Base-by-base conservation (phyloP, 2,113 vertebrate genomes). In the Butorides virescens region DNA sequence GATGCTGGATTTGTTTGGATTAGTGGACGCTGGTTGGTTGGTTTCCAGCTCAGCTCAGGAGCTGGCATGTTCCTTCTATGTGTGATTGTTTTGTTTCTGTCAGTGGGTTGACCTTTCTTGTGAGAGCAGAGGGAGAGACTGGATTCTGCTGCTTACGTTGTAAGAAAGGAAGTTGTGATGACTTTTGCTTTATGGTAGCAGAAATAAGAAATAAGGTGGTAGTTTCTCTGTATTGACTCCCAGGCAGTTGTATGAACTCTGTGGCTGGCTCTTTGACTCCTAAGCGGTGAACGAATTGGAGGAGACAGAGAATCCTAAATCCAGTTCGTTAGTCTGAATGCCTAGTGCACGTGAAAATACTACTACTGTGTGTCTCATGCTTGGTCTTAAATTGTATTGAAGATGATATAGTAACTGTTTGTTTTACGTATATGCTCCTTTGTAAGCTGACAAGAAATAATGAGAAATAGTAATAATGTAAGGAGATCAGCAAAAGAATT, bases 1-100 rank as follows among this genome's bases (percentile, higher is more conserved):
- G 93, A 63, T 89, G 77, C 34, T 93, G 93, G 94, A 97, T 97
- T 97, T 96, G 91, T 96, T 97, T 96, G 96, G 92, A 95, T 97
- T 97, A 96, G 86, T 86, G 85, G 56, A 96, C 89, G 72, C 70
- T 78, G 79, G 61, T 88, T 97, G 97, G 83, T 96, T 97, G 91
- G 65, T 95, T 91, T 96, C 94, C 97, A 96, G 96, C 92, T 94
- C 61, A 30, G 82, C 61, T 90, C 74, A 62, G 65, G 67, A 95
- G 81, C 88, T 95, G 93, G 82, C 71, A 34, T n/a, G 58, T 91
- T 94, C 67, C 47, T 49, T 95, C 36, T 94, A 21, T 68, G 32
- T 92, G 72, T 67, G 92, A 82, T 91, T 87, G 89, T 79, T 88
- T 94, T 96, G 59, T 72, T 96, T 89, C 74, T 94, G 92, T 87